Percentiles rank a stretch among this genome's conserved stretches.
Evolutionary conservation across 2,797 vertebrate genomes (phyloP).

Genomic region (Ptychadena robeensis): DNA sequence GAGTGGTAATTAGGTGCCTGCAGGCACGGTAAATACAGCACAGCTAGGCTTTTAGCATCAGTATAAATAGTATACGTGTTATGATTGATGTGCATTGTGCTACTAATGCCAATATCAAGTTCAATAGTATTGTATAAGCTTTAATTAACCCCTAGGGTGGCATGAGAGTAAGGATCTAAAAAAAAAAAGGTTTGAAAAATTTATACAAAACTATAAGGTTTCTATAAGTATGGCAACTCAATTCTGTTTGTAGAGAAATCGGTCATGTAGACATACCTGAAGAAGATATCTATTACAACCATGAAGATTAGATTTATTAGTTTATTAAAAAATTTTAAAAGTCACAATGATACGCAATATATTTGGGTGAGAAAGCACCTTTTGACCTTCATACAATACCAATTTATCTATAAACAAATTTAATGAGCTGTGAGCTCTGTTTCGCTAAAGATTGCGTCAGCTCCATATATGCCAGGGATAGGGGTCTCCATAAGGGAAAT

Average conservation of each 20-base stretch:
- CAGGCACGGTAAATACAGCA: slow-evolving; percentile 3
- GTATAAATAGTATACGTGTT: neutral
- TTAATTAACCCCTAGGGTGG: neutral
- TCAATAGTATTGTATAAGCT: neutral
- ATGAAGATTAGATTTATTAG: no score
- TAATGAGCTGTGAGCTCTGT: no score
- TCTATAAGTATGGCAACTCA: neutral
- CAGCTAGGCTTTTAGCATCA: slow-evolving; percentile 6
- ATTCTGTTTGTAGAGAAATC: neutral
- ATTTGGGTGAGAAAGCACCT: no score
- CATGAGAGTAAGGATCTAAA: neutral
- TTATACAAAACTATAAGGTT: neutral
- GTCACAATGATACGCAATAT: no score
- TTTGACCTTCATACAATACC: no score
- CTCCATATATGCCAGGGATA: no score
- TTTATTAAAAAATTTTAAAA: no score
- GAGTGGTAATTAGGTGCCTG: slow-evolving; percentile 19
- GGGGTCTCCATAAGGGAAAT: no score
- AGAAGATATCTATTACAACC: no score
- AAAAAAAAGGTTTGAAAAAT: neutral
- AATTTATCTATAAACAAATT: no score
- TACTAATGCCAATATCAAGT: slow-evolving; percentile 5
- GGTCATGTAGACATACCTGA: neutral
- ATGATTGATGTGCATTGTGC: slow-evolving; percentile 15
- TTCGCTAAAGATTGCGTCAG: no score